Percentiles rank a stretch among this genome's conserved stretches.
Evolutionary conservation across 2,113 vertebrate genomes (phyloP).

Genomic region (Phalacrocorax aristotelis): DNA sequence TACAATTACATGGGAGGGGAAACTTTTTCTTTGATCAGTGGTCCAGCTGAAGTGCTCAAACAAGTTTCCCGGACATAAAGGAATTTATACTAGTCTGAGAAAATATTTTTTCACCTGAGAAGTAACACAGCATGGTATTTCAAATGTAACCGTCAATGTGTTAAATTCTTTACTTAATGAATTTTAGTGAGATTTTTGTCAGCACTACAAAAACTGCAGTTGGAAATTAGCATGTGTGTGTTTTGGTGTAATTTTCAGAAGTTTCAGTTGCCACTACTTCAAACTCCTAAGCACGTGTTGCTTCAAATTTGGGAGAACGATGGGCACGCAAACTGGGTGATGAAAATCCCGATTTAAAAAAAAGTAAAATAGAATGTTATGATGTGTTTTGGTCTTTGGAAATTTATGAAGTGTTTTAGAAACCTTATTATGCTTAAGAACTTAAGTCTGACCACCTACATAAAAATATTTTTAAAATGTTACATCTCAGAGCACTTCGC

Average conservation of each 20-base stretch:
- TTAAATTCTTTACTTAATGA: neutral
- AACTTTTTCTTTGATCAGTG: neutral
- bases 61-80: neutral
- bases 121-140: neutral
- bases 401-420: neutral
- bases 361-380: neutral
- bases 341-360: neutral
- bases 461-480: neutral
- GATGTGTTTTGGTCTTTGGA: fast-evolving
- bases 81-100: neutral
- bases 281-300: neutral
- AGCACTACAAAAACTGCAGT: neutral
- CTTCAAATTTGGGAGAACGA: neutral
- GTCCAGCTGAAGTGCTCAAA: neutral
- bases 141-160: neutral
- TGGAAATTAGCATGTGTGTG: neutral
- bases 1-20: neutral
- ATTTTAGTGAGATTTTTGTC: neutral
- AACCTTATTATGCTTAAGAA: neutral
- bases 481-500: neutral
- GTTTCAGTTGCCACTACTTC: neutral
- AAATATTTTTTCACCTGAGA: neutral
- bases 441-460: neutral
- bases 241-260: neutral
- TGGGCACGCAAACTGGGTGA: neutral